Evolutionary conservation across 2,113 vertebrate genomes (phyloP).

Genomic region (Paracanthobrama guichenoti): DNA sequence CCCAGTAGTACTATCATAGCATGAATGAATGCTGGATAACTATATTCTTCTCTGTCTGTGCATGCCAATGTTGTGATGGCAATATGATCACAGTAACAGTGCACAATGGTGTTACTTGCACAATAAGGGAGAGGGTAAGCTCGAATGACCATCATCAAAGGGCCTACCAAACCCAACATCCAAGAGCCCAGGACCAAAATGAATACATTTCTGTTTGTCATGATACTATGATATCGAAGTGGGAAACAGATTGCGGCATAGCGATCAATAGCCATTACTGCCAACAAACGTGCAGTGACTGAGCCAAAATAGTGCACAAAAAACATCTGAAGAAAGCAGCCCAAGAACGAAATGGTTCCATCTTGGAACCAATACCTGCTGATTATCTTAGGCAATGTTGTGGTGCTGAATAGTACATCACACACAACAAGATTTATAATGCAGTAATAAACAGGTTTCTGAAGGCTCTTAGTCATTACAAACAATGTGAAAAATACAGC

Average conservation of each 20-base stretch:
- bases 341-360: conserved; percentile 49
- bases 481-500: conserved; percentile 43
- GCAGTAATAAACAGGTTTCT: conserved; percentile 61
- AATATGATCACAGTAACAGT: conserved; percentile 69
- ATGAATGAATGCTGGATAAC: conserved; percentile 50
- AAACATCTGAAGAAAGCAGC: conserved; percentile 61
- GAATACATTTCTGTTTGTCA: background rate
- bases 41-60: conserved; percentile 54
- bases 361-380: conserved; percentile 54
- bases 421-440: conserved; percentile 53
- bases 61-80: conserved; percentile 65
- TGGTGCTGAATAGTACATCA: conserved; percentile 60
- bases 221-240: conserved; percentile 62
- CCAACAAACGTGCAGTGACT: conserved; percentile 53
- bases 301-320: conserved; percentile 62
- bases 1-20: conserved; percentile 59
- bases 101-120: conserved; percentile 61
- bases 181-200: background rate
- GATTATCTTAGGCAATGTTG: conserved; percentile 61
- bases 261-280: conserved; percentile 69
- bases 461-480: conserved; percentile 40
- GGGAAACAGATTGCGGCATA: conserved; percentile 70
- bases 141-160: conserved; percentile 51
- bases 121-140: conserved; percentile 69
- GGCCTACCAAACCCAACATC: conserved; percentile 47